phyloP scores from a whole-genome alignment of 2,113 vertebrate genomes.

The Catharus fuscescens region DNA sequence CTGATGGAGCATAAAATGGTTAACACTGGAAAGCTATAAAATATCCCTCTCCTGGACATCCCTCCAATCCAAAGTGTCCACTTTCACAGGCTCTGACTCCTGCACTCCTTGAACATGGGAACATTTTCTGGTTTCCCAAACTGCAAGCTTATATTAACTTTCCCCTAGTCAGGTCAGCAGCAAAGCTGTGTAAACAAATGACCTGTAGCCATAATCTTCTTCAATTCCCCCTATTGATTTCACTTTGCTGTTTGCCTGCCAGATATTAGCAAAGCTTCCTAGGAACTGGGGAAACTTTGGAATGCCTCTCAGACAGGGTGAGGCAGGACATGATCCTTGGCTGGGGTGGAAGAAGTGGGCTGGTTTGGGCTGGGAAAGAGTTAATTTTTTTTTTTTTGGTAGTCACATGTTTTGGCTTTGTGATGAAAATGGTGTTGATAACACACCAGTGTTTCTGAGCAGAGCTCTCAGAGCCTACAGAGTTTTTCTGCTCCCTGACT shows the following conservation, averaged over 20 bases:
- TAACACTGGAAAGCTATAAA: neutral
- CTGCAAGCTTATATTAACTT: constrained; percentile 30
- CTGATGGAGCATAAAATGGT: neutral
- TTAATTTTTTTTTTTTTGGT: neutral
- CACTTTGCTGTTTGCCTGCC: constrained; percentile 11
- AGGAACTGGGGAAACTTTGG: neutral
- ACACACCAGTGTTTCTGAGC: neutral
- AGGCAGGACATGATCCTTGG: neutral
- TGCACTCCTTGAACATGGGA: neutral
- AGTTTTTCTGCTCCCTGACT: neutral
- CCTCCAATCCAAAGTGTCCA: neutral
- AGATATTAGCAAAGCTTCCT: constrained; percentile 14
- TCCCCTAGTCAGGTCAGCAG: neutral
- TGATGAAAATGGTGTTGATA: neutral
- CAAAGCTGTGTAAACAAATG: constrained; percentile 66
- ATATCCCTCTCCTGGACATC: neutral
- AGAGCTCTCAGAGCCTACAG: neutral
- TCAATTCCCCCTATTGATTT: constrained; percentile 44
- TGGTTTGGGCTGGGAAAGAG: neutral
- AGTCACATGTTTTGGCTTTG: neutral
- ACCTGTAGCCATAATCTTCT: constrained; percentile 47
- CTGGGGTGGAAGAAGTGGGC: neutral
- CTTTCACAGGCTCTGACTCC: constrained; percentile 2
- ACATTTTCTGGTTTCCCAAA: constrained; percentile 41
- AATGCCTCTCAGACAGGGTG: neutral